Evolutionary conservation across 2,888 invertebrate species (phyloP).

Genomic region (Xanthorhoe spadicearia): DNA sequence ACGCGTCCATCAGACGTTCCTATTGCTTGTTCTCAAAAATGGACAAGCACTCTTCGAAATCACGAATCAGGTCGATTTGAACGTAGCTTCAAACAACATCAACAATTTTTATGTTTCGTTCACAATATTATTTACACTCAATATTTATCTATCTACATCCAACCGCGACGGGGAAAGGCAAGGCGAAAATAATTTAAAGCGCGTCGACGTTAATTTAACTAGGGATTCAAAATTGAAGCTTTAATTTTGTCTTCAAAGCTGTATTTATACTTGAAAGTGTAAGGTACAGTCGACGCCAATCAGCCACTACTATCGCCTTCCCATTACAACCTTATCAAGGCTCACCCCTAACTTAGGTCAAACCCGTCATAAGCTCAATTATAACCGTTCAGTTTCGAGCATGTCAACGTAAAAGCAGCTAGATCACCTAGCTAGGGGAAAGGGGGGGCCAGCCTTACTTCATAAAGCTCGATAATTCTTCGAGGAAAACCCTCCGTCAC

Average conservation of each 20-base stretch:
- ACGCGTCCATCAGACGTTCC: not conserved
- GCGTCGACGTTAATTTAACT: constrained; percentile 7
- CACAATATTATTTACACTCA: constrained; percentile 29
- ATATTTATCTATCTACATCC: constrained; percentile 21
- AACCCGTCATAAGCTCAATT: constrained; percentile 30
- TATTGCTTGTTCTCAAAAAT: not conserved
- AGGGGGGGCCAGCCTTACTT: constrained; percentile 21
- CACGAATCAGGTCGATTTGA: constrained; percentile 7
- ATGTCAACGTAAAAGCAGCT: constrained; percentile 6
- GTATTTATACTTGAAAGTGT: constrained; percentile 1
- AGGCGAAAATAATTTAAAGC: constrained; percentile 1
- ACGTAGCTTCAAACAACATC: constrained; percentile 20
- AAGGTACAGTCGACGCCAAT: constrained; percentile 3
- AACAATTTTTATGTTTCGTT: constrained; percentile 20
- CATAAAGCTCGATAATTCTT: constrained; percentile 29
- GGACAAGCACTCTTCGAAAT: not conserved
- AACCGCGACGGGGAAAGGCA: constrained; percentile 5
- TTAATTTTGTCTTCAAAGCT: constrained; percentile 1
- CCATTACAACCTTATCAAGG: constrained; percentile 1
- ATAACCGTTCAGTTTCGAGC: constrained; percentile 16
- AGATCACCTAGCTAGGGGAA: constrained; percentile 3
- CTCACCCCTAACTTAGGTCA: constrained; percentile 19
- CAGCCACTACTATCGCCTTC: not conserved
- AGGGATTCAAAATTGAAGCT: constrained; percentile 3
- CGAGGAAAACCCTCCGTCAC: constrained; percentile 11